Evolutionary conservation across 1,140 invertebrate genomes (phyloP).

Genomic region (Bathynomus jamesi): DNA sequence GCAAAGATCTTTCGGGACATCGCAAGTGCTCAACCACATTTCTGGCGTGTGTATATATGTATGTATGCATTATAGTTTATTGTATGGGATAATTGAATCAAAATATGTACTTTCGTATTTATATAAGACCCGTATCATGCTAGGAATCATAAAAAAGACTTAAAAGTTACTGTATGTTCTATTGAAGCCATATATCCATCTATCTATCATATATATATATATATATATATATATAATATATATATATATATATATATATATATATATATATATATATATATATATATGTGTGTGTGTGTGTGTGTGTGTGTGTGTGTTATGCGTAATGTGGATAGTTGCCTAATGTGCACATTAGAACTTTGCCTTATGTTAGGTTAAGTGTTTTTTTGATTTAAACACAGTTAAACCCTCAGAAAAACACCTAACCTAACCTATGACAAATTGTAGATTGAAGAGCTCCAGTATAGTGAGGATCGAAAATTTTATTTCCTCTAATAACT

Average conservation of each 20-base stretch:
- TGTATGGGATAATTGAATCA: not conserved
- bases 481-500: not conserved
- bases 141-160: not conserved
- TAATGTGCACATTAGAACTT: too few species aligned
- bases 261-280: too few species aligned
- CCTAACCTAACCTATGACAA: not conserved
- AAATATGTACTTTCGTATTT: not conserved
- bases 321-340: too few species aligned
- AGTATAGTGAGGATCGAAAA: not conserved
- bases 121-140: not conserved
- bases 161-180: not conserved
- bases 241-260: too few species aligned
- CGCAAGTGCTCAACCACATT: not conserved
- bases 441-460: not conserved
- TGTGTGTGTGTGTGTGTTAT: too few species aligned
- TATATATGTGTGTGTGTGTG: too few species aligned
- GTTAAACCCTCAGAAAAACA: not conserved
- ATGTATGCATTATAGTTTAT: conserved; percentile 2
- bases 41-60: conserved; percentile 9
- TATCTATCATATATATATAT: not conserved
- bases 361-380: too few species aligned
- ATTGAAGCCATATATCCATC: not conserved
- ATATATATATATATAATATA: not conserved
- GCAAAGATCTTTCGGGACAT: conserved; percentile 1
- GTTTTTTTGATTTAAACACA: not conserved